Evolutionary conservation across 2,888 invertebrate genomes (phyloP), one percentile per base, ranked within the genome.

Genomic region (Biston betularia): DNA sequence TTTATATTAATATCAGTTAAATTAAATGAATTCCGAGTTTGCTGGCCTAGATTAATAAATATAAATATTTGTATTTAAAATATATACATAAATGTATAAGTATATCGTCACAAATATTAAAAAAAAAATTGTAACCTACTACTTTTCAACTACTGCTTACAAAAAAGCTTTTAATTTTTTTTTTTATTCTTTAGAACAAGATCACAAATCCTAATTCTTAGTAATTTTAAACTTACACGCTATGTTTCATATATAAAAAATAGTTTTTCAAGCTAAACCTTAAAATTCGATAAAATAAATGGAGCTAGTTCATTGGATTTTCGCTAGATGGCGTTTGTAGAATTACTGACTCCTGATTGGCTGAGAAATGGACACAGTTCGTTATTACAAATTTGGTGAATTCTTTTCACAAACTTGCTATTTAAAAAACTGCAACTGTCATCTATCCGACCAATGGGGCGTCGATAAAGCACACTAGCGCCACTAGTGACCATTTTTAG

Each of bases 221-320:
- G 24, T 59, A 68, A 59, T 40, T 55, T 63, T 59, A 59, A 63
- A 50, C 67, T 63, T 68, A 68, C 55, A 52, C 24, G n/a, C 67
- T 59, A 67, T 10, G 38, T 40, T 38, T 33, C 11, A 33, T 49
- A 46, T 34, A 61, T 48, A 61, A 61, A 48, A 66, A 66, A 66
- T 62, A 66, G 61, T 55, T 54, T 65, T 46, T 5, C 38, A 52
- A 55, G 42, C 55, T 9, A 10, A 42, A 49, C 48, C 46, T 24
- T 48, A 11, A 48, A 49, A 49, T 52, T 42, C 33, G 24, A 24
- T 44, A n/a, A 34, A 59, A 44, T 11, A 15, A 24, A 50, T 6
- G 15, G 6, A 35, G 11, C 44, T 55, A 55, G 42, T 55, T 63
- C 42, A 5, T 24, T 24, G 1, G 1, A 33, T 9, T 15, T 14